A percentile compares a stretch with the other conserved stretches of the same genome.
These are phyloP conservation scores for Euspilapteryx auroguttella DNA, from an alignment of 2,888 invertebrate species.

Conservation along the genomic window DNA sequence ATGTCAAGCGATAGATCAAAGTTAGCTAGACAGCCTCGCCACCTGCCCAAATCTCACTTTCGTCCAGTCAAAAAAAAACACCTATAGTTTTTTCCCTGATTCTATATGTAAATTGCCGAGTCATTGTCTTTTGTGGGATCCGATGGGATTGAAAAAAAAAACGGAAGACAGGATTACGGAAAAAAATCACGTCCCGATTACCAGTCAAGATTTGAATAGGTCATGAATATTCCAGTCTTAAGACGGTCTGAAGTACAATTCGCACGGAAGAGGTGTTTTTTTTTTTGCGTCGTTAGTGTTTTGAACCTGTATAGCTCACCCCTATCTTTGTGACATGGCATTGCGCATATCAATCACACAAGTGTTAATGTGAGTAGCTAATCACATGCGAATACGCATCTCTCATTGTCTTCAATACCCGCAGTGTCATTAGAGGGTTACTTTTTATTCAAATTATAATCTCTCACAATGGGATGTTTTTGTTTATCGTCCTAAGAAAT, in stretches of 20 bases:
- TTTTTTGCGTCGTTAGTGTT: constrained; percentile 6
- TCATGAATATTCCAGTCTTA: no score
- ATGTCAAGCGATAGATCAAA: no score
- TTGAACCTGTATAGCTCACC: constrained; percentile 8
- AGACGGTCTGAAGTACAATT: no score
- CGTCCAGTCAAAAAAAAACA: constrained; percentile 20
- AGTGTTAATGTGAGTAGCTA: constrained; percentile 45
- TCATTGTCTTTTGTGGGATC: constrained; percentile 38
- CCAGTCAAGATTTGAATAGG: no score
- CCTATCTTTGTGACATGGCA: neutral
- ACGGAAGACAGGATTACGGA: no score
- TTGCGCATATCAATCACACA: constrained; percentile 42
- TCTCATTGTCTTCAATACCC: constrained; percentile 29
- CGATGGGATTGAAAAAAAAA: constrained; percentile 3
- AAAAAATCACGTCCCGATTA: no score
- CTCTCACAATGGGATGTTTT: constrained; percentile 38
- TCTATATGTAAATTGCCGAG: constrained; percentile 48
- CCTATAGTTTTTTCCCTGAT: constrained; percentile 26
- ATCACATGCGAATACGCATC: constrained; percentile 48
- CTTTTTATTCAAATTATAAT: constrained; percentile 35
- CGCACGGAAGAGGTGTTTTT: constrained; percentile 15
- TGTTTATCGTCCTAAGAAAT: constrained; percentile 42
- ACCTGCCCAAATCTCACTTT: constrained; percentile 52
- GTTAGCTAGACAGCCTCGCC: no score
- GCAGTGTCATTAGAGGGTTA: constrained; percentile 49